These are phyloP conservation scores for Bombus turneri DNA, from an alignment of 1,140 invertebrate genomes.

Conservation along the genomic window DNA sequence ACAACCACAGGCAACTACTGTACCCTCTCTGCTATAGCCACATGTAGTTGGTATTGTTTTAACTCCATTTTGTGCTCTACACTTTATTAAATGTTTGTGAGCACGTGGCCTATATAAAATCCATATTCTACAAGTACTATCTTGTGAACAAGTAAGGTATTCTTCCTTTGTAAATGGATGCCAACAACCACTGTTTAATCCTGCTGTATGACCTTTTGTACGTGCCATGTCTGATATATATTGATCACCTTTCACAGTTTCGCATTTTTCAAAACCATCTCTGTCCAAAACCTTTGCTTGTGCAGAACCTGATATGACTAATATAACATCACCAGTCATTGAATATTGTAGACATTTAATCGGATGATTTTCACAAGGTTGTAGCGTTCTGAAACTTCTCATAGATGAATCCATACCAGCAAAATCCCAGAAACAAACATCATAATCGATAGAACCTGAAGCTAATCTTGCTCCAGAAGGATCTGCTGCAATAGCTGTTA, in stretches of 20 bases:
- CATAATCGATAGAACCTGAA: conserved; percentile 97
- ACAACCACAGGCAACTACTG: conserved; percentile 94
- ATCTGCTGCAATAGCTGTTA: conserved; percentile 94
- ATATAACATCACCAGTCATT: conserved; percentile 91
- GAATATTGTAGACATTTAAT: conserved; percentile 91
- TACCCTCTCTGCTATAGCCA: conserved; percentile 93
- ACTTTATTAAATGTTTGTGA: conserved; percentile 85
- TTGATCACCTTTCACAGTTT: conserved; percentile 93
- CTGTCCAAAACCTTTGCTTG: conserved; percentile 97
- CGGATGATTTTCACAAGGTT: conserved; percentile 97
- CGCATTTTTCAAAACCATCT: conserved; percentile 96
- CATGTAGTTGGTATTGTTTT: conserved; percentile 94
- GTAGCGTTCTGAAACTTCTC: conserved; percentile 94
- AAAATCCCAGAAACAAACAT: conserved; percentile 99
- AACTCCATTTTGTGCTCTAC: conserved; percentile 92
- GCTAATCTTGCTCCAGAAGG: conserved; percentile 95
- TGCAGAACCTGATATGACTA: conserved; percentile 91
- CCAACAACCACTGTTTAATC: conserved; percentile 95
- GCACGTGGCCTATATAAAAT: conserved; percentile 89
- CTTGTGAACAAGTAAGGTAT: conserved; percentile 96
- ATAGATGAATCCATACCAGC: conserved; percentile 97
- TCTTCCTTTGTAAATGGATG: conserved; percentile 96
- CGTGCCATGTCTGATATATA: conserved; percentile 64
- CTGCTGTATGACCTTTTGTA: conserved; percentile 94
- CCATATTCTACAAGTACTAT: conserved; percentile 97